These are phyloP conservation scores for Himalopsyche japonica DNA, from an alignment of 2,888 invertebrate genomes.

Conservation along the genomic window DNA sequence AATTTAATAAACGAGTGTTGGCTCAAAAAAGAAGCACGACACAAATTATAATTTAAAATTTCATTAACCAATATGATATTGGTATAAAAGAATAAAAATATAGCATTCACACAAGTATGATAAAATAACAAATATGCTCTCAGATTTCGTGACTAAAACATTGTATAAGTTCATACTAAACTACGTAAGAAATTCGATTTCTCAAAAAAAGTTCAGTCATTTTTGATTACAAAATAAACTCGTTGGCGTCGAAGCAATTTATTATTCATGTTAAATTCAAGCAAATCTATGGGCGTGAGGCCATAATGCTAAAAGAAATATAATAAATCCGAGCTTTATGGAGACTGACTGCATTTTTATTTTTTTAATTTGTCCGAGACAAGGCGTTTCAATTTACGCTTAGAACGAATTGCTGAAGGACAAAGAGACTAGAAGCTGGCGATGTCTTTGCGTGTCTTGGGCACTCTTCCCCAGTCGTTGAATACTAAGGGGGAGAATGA, in stretches of 20 bases:
- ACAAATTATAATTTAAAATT: too few relatives aligned
- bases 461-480: neutral
- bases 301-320: neutral
- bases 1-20: too few relatives aligned
- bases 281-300: neutral
- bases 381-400: constrained; percentile 39
- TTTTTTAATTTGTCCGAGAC: constrained; percentile 34
- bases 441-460: neutral
- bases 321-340: neutral
- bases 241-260: neutral
- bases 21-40: too few relatives aligned
- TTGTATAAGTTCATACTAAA: too few relatives aligned
- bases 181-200: too few relatives aligned
- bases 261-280: neutral
- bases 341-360: constrained; percentile 25
- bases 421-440: constrained; percentile 17
- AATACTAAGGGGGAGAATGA: neutral
- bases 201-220: neutral
- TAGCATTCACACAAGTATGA: too few relatives aligned
- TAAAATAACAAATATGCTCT: too few relatives aligned
- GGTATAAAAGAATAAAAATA: too few relatives aligned
- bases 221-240: neutral
- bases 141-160: too few relatives aligned
- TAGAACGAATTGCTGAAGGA: constrained; percentile 35
- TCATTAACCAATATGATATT: too few relatives aligned